These are phyloP conservation scores for Graphium colonna DNA, from an alignment of 2,888 invertebrate genomes.

Conservation along the genomic window DNA sequence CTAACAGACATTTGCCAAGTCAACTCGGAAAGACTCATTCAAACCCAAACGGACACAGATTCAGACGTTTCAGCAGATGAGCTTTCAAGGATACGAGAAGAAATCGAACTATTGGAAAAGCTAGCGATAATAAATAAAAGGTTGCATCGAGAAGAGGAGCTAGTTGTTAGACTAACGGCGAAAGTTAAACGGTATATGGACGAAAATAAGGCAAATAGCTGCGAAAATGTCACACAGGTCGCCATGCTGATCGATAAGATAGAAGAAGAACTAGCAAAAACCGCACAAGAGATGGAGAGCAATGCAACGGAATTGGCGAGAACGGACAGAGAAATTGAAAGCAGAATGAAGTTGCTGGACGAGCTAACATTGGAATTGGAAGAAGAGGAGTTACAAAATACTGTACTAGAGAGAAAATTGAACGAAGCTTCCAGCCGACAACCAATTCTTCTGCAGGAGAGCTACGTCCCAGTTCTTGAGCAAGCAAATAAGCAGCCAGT, in stretches of 20 bases:
- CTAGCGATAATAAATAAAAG: conserved; percentile 86
- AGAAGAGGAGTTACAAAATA: conserved; percentile 70
- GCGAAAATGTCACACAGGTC: conserved; percentile 72
- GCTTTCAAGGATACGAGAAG: conserved; percentile 80
- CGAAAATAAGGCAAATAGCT: conserved; percentile 71
- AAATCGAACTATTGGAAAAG: conserved; percentile 86
- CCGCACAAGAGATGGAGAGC: conserved; percentile 75
- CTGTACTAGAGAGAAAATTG: conserved; percentile 67
- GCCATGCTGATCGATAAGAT: conserved; percentile 71
- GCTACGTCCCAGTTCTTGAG: conserved; percentile 68
- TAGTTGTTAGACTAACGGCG: conserved; percentile 83
- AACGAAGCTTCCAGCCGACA: conserved; percentile 70
- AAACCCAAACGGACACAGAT: conserved; percentile 67
- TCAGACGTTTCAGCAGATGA: conserved; percentile 75
- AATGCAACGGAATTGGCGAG: conserved; percentile 71
- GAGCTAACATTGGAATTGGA: conserved; percentile 75
- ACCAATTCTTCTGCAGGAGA: conserved; percentile 68
- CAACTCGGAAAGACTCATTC: conserved; percentile 68
- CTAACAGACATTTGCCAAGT: conserved; percentile 76
- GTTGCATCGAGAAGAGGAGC: conserved; percentile 86
- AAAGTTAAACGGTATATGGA: conserved; percentile 82
- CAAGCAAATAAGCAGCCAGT: conserved; percentile 42
- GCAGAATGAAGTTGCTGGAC: conserved; percentile 75
- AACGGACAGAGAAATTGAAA: conserved; percentile 75
- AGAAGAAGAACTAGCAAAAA: conserved; percentile 71